Evolutionary conservation across 1,140 invertebrate genomes (phyloP).

Genomic region (Drosophila kanapiae): DNA sequence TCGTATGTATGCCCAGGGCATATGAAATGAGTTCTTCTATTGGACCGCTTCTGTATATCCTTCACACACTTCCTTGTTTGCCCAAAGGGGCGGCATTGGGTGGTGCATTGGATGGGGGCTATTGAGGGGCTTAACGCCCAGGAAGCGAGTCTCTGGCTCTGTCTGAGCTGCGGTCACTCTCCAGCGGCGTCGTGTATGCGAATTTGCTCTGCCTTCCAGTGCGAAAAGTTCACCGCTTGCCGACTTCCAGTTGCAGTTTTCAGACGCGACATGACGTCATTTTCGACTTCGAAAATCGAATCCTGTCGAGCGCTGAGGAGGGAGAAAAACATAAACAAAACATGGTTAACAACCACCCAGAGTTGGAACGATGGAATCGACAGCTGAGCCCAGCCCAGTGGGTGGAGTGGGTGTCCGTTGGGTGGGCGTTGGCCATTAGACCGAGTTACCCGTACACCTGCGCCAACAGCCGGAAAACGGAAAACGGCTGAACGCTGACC

Average conservation of each 20-base stretch:
- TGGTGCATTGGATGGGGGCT: conserved; percentile 18
- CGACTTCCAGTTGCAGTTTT: conserved; percentile 75
- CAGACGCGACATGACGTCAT: conserved; percentile 66
- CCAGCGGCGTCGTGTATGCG: conserved; percentile 34
- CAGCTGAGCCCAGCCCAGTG: conserved; percentile 45
- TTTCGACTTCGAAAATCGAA: conserved; percentile 78
- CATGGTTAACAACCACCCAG: conserved; percentile 22
- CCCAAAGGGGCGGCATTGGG: conserved; percentile 7
- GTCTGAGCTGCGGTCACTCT: conserved; percentile 64
- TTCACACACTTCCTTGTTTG: conserved; percentile 71
- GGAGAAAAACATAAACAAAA: conserved; percentile 70
- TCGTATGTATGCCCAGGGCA: conserved; percentile 55
- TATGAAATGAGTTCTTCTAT: conserved; percentile 71
- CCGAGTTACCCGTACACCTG: conserved; percentile 61
- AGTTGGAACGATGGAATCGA: conserved; percentile 17
- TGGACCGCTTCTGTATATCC: conserved; percentile 54
- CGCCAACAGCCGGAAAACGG: conserved; percentile 20
- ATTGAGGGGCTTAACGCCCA: not conserved
- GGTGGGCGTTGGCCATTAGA: conserved; percentile 42
- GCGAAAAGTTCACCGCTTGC: conserved; percentile 41
- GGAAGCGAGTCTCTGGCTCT: conserved; percentile 47
- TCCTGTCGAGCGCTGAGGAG: conserved; percentile 8
- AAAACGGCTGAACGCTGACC: conserved; percentile 49
- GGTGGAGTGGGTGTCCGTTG: conserved; percentile 30
- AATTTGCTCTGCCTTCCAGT: conserved; percentile 59